Evolutionary conservation across 2,888 invertebrate species (phyloP), one percentile per base, ranked within the genome.

Genomic region (Sepiola atlantica): DNA sequence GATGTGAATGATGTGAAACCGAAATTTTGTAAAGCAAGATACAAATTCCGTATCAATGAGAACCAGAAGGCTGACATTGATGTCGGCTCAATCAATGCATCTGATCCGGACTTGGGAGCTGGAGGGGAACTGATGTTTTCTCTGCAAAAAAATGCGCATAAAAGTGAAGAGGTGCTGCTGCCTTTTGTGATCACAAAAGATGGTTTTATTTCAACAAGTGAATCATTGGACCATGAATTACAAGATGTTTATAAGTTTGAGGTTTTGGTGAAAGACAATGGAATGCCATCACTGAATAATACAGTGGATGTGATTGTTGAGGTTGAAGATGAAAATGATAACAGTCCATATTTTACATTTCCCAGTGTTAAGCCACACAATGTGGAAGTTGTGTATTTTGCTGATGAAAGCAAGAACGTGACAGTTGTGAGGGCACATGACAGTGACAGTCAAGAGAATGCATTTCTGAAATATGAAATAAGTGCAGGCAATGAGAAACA

Each of bases 1-100:
- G 77, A 77, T 77, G 77, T 77, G n/a, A 77, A 77, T 77, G 77
- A 77, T 77, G 77, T 77, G n/a, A 77, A 77, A n/a, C 77, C 77
- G 16, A 77, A 77, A 32, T 77, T 77, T 77, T n/a, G n/a, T 32
- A 77, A 77, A 77, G n/a, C 77, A n/a, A 77, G 77, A 77, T 77
- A 77, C 32, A 77, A 77, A 77, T 77, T 77, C 77, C 77, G n/a
- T 77, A 77, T 77, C 77, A 77, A 16, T 32, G 77, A 77, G 77
- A 77, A 77, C n/a, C 77, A 77, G 77, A 77, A 77, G n/a, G n/a
- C 77, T 77, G n/a, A 77, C 16, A 77, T 77, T 77, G 77, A 77
- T 77, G 77, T 77, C 2, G 77, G 77, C n/a, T 77, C 77, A 77
- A 77, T 77, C 77, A 77, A 77, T 77, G 77, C 77, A 77, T 77